A percentile compares a stretch with the other conserved stretches of the same genome.
Evolutionary conservation across 2,888 invertebrate species (phyloP).

Genomic region (Microctonus brassicae): DNA sequence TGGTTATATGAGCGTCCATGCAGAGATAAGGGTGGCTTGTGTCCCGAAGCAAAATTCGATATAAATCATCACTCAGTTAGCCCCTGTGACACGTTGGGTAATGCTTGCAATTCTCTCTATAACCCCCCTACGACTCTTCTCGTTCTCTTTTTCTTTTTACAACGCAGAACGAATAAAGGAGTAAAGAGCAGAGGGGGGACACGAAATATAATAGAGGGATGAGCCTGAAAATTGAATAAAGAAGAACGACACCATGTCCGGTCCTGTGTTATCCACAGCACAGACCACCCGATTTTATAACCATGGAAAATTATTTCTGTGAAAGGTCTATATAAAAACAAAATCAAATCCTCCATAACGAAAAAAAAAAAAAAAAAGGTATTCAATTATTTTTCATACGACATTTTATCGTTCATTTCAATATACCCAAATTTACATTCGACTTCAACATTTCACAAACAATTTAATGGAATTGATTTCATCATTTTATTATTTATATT

Average conservation of each 20-base stretch:
- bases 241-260: neutral
- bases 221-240: conserved; percentile 25
- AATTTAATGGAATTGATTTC: no score
- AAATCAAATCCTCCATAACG: neutral
- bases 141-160: neutral
- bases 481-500: no score
- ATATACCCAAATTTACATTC: no score
- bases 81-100: conserved; percentile 16
- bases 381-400: no score
- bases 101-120: neutral
- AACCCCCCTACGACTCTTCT: neutral
- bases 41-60: conserved; percentile 13
- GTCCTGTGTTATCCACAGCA: neutral
- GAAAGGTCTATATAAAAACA: neutral
- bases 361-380: no score
- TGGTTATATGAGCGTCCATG: neutral
- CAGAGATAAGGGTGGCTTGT: neutral
- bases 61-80: conserved; percentile 37
- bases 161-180: conserved; percentile 15
- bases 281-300: neutral
- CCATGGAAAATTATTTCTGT: neutral
- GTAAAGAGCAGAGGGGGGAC: neutral
- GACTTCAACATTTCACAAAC: no score
- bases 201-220: neutral
- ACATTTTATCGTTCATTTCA: no score